Evolutionary conservation across 2,888 invertebrate genomes (phyloP), one percentile per base, ranked within the genome.

Genomic region (Cerceris ruficornis): DNA sequence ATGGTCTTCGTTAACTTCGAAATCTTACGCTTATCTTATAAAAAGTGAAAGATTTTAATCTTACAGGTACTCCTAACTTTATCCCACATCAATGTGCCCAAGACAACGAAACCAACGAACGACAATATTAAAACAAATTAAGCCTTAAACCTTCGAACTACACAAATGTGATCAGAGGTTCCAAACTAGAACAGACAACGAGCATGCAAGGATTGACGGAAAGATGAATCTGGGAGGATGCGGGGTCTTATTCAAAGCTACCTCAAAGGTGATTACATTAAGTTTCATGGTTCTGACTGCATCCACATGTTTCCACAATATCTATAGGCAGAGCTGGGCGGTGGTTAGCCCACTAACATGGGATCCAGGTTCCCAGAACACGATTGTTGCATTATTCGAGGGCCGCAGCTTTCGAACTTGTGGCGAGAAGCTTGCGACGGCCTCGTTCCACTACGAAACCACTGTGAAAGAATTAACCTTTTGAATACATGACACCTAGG

Each of bases 361-460:
- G 82, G 85, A 88, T 86, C 81, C 80, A 77, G 86, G 85, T 84
- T 69, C 78, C 83, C 73, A 81, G 81, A 86, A 90, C 90, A 91
- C 88, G 91, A 91, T 90, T 90, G 91, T 91, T 90, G 89, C 90
- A 91, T 91, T 91, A 92, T 92, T 91, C 89, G 85, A 74, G 81
- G 83, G 87, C 88, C 88, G 81, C 88, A 87, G 91, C 91, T 90
- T 91, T 90, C 88, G 90, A 91, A 90, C 88, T 90, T 90, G 89
- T 82, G 88, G 90, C 65, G 55, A 64, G 50, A 62, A 67, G 78
- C 77, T 73, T 75, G 75, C 65, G 84, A 86, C 75, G 70, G 42
- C 59, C 75, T 58, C 64, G 69, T 65, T 82, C 73, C 69, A 72
- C 69, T 54, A 49, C 61, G 66, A 61, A 77, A 58, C 76, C 83